Percentiles rank a stretch among this genome's conserved stretches.
Evolutionary conservation across 35 echinoderm and acorn worm genomes (phyloP).

Genomic region (Lytechinus variegatus): DNA sequence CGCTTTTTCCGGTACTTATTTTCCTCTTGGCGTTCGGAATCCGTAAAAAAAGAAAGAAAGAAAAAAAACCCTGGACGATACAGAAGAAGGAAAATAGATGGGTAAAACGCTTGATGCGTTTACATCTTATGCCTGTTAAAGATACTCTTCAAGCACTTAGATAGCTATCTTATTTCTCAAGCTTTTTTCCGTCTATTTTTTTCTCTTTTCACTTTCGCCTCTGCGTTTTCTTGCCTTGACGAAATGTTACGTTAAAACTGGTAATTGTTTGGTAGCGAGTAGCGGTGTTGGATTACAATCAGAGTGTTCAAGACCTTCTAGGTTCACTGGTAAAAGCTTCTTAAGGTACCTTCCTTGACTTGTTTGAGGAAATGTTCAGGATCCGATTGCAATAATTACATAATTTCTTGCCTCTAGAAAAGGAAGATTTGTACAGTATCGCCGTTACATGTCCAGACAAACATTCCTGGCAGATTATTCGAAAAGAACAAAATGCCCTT

Average conservation of each 20-base stretch:
- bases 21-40: not conserved
- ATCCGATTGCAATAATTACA: slow-evolving; percentile 39
- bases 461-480: not conserved
- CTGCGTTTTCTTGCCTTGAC: not conserved
- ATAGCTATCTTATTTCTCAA: slow-evolving; percentile 30
- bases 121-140: not conserved
- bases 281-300: not conserved
- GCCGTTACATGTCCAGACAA: not conserved
- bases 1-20: slow-evolving; percentile 29
- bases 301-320: not conserved
- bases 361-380: slow-evolving; percentile 26
- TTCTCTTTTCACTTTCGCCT: not conserved
- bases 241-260: slow-evolving; percentile 37
- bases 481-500: not conserved
- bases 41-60: not conserved
- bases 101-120: not conserved
- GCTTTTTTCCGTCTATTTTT: not conserved
- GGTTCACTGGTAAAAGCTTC: not conserved
- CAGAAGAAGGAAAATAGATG: not conserved
- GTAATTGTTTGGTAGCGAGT: not conserved
- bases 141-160: slow-evolving; percentile 16
- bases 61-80: not conserved
- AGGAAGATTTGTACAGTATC: not conserved
- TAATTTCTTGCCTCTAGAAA: slow-evolving; percentile 15
- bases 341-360: not conserved